Percentiles rank a stretch among this genome's conserved stretches.
Evolutionary conservation across 2,888 invertebrate genomes (phyloP).

Genomic region (Hylaea fasciaria): DNA sequence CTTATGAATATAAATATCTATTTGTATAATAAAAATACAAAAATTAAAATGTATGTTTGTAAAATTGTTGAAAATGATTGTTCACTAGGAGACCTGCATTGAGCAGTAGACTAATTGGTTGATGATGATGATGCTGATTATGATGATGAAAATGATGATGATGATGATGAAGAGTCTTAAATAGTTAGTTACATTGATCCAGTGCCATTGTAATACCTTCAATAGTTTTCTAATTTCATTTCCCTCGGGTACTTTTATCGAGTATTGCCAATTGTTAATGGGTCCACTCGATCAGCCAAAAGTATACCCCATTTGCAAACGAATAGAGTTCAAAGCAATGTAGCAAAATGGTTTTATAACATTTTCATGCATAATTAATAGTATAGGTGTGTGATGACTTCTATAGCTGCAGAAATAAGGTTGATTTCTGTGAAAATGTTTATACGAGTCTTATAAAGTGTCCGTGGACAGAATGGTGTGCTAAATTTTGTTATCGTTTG

Average conservation of each 20-base stretch:
- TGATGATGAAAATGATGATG: too few species aligned
- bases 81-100: too few species aligned
- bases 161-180: too few species aligned
- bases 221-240: too few species aligned
- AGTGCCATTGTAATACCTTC: too few species aligned
- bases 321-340: background rate
- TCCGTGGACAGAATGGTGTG: constrained; percentile 8
- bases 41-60: too few species aligned
- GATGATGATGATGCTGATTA: too few species aligned
- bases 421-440: constrained; percentile 12
- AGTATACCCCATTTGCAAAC: background rate
- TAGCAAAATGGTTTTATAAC: constrained; percentile 3
- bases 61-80: too few species aligned
- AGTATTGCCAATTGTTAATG: background rate
- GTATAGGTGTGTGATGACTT: background rate
- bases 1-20: too few species aligned
- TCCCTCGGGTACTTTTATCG: background rate
- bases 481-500: constrained; percentile 20
- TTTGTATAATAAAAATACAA: too few species aligned
- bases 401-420: constrained; percentile 2
- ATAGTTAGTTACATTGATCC: too few species aligned
- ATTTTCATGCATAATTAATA: background rate
- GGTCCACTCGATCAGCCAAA: background rate
- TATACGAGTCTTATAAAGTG: background rate
- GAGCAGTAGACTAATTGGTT: too few species aligned